A percentile compares a stretch with the other conserved stretches of the same genome.
These are phyloP conservation scores for Cydia splendana DNA, from an alignment of 1,140 invertebrate genomes.

Conservation along the genomic window DNA sequence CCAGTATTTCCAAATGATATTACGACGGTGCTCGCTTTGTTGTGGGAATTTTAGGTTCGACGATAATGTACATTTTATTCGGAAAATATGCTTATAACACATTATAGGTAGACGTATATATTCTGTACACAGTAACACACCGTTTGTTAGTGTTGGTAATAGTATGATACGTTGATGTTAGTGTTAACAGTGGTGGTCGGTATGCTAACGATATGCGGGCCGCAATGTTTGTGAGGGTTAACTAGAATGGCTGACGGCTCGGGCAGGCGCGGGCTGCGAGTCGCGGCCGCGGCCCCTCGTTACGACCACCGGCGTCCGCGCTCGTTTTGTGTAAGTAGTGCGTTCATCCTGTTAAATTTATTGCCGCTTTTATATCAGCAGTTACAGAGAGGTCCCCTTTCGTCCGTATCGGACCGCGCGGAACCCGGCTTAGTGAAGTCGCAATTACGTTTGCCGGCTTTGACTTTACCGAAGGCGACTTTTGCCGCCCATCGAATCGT, in stretches of 20 bases:
- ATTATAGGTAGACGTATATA: not conserved
- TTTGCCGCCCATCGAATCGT: conserved; percentile 78
- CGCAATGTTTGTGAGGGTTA: conserved; percentile 34
- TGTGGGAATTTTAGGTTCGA: conserved; percentile 26
- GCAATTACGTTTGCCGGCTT: conserved; percentile 79
- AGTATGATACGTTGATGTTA: not conserved
- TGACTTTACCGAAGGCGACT: conserved; percentile 74
- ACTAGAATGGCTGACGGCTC: conserved; percentile 37
- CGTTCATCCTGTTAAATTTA: conserved; percentile 79
- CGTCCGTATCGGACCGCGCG: conserved; percentile 72
- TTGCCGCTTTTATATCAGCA: conserved; percentile 79
- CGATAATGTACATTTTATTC: conserved; percentile 20
- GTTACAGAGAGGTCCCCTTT: conserved; percentile 75
- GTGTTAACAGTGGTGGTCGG: conserved; percentile 14
- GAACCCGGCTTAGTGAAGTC: conserved; percentile 77
- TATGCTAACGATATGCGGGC: conserved; percentile 24
- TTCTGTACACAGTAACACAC: not conserved
- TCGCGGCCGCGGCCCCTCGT: conserved; percentile 63
- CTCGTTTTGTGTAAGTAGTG: conserved; percentile 74
- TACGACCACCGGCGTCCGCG: conserved; percentile 63
- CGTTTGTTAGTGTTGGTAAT: conserved; percentile 3
- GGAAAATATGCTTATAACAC: conserved; percentile 14
- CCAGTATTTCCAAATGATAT: conserved; percentile 32
- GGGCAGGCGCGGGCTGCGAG: conserved; percentile 47
- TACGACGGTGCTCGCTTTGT: conserved; percentile 29